Conservation (phyloP, 1,140 invertebrate species). For the Drosophila yakuba region DNA sequence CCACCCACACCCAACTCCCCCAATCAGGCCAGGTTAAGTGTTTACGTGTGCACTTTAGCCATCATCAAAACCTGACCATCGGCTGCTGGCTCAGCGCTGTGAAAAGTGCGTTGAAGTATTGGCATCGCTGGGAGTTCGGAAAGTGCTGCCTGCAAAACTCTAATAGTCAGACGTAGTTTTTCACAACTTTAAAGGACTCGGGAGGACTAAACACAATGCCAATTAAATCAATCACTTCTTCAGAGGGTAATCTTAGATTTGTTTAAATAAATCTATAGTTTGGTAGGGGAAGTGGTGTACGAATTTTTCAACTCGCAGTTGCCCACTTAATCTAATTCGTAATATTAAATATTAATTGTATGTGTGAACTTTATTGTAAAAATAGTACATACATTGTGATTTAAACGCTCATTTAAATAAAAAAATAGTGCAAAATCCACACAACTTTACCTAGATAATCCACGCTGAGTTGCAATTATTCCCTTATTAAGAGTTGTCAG, state of each 20-base stretch:
- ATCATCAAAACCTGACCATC: slow-evolving; percentile 21
- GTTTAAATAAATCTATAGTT: no score
- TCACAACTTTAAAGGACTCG: neutral
- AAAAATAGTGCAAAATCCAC: neutral
- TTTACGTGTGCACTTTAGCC: slow-evolving; percentile 63
- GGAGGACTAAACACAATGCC: neutral
- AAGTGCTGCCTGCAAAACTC: slow-evolving; percentile 19
- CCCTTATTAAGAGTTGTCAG: slow-evolving; percentile 12
- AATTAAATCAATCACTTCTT: neutral
- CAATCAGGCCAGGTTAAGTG: slow-evolving; percentile 52
- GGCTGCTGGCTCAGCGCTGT: neutral
- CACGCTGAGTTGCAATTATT: slow-evolving; percentile 18
- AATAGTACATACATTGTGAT: no score
- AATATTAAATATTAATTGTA: no score
- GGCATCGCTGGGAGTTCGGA: slow-evolving; percentile 8
- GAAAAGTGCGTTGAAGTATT: slow-evolving; percentile 12
- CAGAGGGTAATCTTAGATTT: neutral
- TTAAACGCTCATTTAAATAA: neutral
- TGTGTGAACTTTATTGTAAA: no score
- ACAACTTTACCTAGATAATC: slow-evolving; percentile 15
- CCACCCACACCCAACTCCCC: neutral
- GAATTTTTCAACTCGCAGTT: no score
- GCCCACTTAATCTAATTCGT: no score
- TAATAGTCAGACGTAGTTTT: neutral
- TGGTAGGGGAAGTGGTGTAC: no score